These are phyloP conservation scores for Xenopus borealis DNA, from an alignment of 2,113 vertebrate species.

Conservation along the genomic window DNA sequence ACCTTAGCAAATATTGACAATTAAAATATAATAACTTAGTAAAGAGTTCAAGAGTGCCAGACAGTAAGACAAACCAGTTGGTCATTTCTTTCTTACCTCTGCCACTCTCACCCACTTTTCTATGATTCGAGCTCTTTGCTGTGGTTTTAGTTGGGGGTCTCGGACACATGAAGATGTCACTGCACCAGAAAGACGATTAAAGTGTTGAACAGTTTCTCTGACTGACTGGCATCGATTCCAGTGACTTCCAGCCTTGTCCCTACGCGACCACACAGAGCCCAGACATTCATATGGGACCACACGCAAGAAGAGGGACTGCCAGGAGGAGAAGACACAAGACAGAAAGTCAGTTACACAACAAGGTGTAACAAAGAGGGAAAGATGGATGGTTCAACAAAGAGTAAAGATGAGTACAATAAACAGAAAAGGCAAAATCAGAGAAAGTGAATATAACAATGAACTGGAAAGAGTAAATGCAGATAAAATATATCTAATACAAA, in stretches of 20 bases:
- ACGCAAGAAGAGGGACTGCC: conserved; percentile 80
- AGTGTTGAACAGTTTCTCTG: conserved; percentile 83
- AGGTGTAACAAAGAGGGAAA: too few relatives aligned
- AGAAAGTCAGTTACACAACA: too few relatives aligned
- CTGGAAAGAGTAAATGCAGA: too few relatives aligned
- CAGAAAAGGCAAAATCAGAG: too few relatives aligned
- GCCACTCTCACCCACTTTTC: conserved; percentile 90
- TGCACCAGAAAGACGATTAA: conserved; percentile 81
- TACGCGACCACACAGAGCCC: conserved; percentile 83
- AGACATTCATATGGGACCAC: conserved; percentile 87
- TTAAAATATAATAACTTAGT: too few relatives aligned
- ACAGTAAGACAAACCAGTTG: background rate
- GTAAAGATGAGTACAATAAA: too few relatives aligned
- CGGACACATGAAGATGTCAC: conserved; percentile 80
- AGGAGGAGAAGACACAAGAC: background rate
- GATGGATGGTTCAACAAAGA: too few relatives aligned
- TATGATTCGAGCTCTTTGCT: conserved; percentile 80
- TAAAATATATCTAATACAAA: too few relatives aligned
- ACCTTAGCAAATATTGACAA: too few relatives aligned
- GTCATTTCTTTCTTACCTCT: conserved; percentile 64
- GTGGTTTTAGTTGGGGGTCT: conserved; percentile 68
- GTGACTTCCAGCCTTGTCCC: conserved; percentile 80
- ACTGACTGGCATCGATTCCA: conserved; percentile 75
- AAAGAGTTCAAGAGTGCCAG: background rate
- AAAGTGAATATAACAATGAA: too few relatives aligned